Conservation (phyloP, 2,113 vertebrate genomes). For the mouse (Mus musculus) region GRCm39 chr4:81164001-81164500, state of each 20-base stretch:
- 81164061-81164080: background rate
- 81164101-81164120: background rate
- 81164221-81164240: background rate
- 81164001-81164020: background rate
- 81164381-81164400: background rate
- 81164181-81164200: background rate
- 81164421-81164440: background rate
- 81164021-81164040: background rate
- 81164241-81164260: background rate
- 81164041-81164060: background rate
- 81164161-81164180: background rate
- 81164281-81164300: background rate
- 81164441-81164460: background rate
- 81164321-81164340: background rate
- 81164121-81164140: background rate
- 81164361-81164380: background rate
- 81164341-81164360: accelerated
- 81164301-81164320: background rate
- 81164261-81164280: background rate
- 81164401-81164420: background rate
- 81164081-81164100: background rate
- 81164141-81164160: background rate
- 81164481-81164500: background rate
- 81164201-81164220: background rate
- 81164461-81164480: background rate